These are phyloP conservation scores for Pan paniscus DNA, from an alignment of 2,113 vertebrate genomes.

Conservation along the genomic window DNA sequence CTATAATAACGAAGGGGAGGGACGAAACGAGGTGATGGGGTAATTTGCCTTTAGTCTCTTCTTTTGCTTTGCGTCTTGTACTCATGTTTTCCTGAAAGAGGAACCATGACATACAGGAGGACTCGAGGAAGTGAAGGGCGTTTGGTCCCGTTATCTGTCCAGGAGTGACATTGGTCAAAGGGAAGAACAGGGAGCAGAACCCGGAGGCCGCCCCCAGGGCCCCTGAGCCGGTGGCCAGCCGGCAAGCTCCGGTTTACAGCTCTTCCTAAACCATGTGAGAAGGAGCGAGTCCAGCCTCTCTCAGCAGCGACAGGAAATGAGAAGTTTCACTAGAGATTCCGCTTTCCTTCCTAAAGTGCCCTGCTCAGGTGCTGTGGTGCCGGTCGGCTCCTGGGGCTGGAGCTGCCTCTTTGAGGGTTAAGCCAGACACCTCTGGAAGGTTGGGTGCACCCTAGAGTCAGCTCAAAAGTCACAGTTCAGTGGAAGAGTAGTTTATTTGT, in stretches of 20 bases:
- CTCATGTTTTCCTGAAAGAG: slow-evolving; percentile 69
- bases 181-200: not conserved
- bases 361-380: not conserved
- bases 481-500: not conserved
- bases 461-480: not conserved
- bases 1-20: not conserved
- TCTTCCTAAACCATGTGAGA: not conserved
- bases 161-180: slow-evolving; percentile 32
- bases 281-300: not conserved
- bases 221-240: not conserved
- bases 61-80: not conserved
- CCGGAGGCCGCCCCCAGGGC: not conserved
- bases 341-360: not conserved
- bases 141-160: slow-evolving; percentile 70
- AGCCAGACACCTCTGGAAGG: not conserved
- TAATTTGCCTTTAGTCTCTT: not conserved
- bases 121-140: slow-evolving; percentile 72
- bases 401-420: not conserved
- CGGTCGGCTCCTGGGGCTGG: not conserved
- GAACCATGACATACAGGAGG: slow-evolving; percentile 63
- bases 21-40: not conserved
- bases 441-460: not conserved
- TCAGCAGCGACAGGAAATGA: slow-evolving; percentile 45
- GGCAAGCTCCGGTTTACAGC: slow-evolving; percentile 47
- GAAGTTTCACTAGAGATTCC: slow-evolving; percentile 52